Evolutionary conservation across 2,888 invertebrate species (phyloP).

Genomic region (Steromphala cineraria): DNA sequence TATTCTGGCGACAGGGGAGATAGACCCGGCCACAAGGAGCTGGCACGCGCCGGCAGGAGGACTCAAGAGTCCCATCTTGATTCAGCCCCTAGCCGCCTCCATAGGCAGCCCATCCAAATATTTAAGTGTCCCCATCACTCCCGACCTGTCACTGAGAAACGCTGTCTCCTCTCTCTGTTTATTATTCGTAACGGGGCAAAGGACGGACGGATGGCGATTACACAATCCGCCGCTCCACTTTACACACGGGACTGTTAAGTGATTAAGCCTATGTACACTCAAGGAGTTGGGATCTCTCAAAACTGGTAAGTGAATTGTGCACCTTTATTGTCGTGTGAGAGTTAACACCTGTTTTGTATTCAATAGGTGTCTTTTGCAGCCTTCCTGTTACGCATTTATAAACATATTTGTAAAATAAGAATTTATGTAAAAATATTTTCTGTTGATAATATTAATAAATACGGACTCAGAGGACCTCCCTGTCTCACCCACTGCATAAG

Average conservation of each 20-base stretch:
- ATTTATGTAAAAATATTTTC: no score
- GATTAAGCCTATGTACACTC: not conserved
- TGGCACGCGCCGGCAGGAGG: not conserved
- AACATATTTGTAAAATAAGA: no score
- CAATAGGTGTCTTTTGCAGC: not conserved
- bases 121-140: not conserved
- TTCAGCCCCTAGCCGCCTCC: not conserved
- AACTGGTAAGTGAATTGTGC: not conserved
- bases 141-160: not conserved
- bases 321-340: not conserved
- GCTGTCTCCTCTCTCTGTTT: not conserved
- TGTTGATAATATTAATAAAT: no score
- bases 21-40: not conserved
- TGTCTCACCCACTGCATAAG: no score
- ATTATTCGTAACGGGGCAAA: not conserved
- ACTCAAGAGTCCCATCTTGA: not conserved
- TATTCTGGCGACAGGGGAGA: not conserved
- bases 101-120: not conserved
- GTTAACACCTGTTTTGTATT: not conserved
- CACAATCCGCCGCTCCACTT: not conserved
- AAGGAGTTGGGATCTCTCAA: not conserved
- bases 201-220: not conserved
- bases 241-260: not conserved
- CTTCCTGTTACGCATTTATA: not conserved
- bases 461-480: no score